These are phyloP conservation scores for Mesocentrotus franciscanus DNA, from an alignment of 53 echinoderm and acorn worm genomes.

Conservation along the genomic window DNA sequence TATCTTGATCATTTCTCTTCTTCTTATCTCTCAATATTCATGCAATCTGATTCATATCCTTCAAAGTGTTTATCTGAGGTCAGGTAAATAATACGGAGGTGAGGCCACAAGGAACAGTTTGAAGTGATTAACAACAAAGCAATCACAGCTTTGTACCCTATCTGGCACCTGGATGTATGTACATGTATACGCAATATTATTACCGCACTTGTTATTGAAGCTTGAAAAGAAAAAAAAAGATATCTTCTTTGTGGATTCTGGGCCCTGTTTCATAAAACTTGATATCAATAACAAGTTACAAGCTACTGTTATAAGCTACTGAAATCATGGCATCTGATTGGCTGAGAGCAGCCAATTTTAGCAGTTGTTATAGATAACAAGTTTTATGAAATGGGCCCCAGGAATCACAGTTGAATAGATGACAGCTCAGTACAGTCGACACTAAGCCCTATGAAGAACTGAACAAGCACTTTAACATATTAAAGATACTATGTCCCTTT, in stretches of 20 bases:
- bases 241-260: background rate
- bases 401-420: background rate
- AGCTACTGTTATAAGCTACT: too few relatives aligned
- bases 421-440: background rate
- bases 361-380: too few relatives aligned
- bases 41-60: slow-evolving; percentile 6
- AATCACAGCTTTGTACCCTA: background rate
- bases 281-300: too few relatives aligned
- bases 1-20: background rate
- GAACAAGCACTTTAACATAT: background rate
- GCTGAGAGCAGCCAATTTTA: too few relatives aligned
- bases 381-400: too few relatives aligned
- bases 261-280: too few relatives aligned
- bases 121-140: background rate
- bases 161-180: background rate
- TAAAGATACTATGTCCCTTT: too few relatives aligned
- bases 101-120: background rate
- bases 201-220: too few relatives aligned
- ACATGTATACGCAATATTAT: too few relatives aligned
- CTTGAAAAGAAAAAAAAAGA: too few relatives aligned
- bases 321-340: too few relatives aligned
- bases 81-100: background rate
- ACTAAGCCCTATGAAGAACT: background rate
- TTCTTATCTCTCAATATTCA: background rate
- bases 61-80: background rate